Conservation (phyloP, 2,113 vertebrate genomes). For the Bostrychus sinensis region DNA sequence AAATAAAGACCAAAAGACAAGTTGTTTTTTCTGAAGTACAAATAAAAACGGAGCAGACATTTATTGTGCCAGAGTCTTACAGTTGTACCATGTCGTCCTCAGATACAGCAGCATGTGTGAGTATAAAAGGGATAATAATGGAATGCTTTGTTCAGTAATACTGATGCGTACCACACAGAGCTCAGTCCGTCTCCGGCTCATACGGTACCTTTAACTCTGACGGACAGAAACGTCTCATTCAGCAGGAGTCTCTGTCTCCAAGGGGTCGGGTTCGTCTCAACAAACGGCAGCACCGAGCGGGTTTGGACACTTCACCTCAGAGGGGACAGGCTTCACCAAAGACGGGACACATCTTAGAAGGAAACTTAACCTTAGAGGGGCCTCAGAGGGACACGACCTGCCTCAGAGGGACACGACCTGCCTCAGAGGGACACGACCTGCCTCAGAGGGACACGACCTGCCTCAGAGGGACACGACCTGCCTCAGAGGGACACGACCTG, state of each 20-base stretch:
- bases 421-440: too few relatives aligned
- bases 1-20: not conserved
- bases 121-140: constrained; percentile 68
- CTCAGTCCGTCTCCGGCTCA: constrained; percentile 57
- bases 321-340: too few relatives aligned
- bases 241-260: constrained; percentile 32
- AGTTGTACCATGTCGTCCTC: constrained; percentile 60
- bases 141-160: constrained; percentile 83
- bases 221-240: not conserved
- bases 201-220: too few relatives aligned
- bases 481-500: too few relatives aligned
- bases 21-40: constrained; percentile 33
- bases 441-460: too few relatives aligned
- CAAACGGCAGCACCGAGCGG: too few relatives aligned
- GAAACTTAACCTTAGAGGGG: too few relatives aligned
- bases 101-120: constrained; percentile 75
- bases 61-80: constrained; percentile 78
- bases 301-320: not conserved
- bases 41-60: constrained; percentile 76
- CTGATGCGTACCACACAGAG: constrained; percentile 78
- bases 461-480: too few relatives aligned
- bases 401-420: too few relatives aligned
- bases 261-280: too few relatives aligned
- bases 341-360: too few relatives aligned
- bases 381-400: too few relatives aligned